phyloP scores from a whole-genome alignment of 1,140 invertebrate species.

The Oppia nitens region DNA sequence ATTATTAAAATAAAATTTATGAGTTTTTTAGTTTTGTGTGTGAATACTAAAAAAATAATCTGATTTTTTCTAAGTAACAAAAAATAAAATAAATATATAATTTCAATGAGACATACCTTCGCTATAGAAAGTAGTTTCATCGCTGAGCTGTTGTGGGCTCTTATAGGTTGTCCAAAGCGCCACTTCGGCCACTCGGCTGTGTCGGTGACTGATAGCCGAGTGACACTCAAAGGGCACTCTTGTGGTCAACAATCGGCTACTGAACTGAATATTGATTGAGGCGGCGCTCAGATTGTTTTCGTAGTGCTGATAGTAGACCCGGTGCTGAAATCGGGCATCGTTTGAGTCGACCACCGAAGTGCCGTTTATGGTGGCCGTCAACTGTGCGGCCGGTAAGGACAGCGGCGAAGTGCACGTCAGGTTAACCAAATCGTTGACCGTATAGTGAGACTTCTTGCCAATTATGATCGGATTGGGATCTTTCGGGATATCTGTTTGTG shows the following conservation, averaged over 20 bases:
- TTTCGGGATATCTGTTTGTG: conserved; percentile 2
- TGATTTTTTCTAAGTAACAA: too few species aligned
- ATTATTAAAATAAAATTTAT: too few species aligned
- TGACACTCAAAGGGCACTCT: conserved; percentile 6
- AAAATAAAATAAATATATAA: too few species aligned
- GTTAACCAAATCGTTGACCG: conserved; percentile 6
- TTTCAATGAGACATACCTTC: too few species aligned
- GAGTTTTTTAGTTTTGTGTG: too few species aligned
- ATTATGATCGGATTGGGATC: conserved; percentile 10
- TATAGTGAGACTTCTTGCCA: conserved; percentile 7
- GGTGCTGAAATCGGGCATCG: not conserved
- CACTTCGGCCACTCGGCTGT: not conserved
- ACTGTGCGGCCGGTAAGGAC: not conserved
- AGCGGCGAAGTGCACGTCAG: conserved; percentile 7
- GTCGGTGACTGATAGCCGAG: conserved; percentile 6
- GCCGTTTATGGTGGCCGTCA: conserved; percentile 6
- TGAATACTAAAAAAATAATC: too few species aligned
- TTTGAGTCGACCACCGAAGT: not conserved
- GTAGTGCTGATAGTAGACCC: not conserved
- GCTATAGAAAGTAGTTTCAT: not conserved
- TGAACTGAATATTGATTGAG: conserved; percentile 11
- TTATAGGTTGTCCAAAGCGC: not conserved
- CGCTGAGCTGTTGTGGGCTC: not conserved
- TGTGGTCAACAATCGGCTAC: conserved; percentile 1
- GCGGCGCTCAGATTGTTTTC: conserved; percentile 2